phyloP scores from a whole-genome alignment of 1,140 invertebrate genomes.

The Heliconius hewitsoni region DNA sequence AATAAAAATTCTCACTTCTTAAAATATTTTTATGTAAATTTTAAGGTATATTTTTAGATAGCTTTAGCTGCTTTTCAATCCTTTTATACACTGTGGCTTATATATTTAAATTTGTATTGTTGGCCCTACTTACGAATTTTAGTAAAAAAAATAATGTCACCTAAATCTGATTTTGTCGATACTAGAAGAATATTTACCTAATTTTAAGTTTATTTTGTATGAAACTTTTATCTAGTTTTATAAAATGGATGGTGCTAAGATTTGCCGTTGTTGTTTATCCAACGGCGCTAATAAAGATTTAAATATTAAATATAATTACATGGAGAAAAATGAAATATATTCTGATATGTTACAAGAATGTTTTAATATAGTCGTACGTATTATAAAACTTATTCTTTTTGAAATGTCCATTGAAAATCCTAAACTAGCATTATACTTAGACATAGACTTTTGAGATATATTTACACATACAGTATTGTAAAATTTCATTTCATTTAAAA shows the following conservation, averaged over 20 bases:
- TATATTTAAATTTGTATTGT: neutral
- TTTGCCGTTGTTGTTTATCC: slow-evolving; percentile 66
- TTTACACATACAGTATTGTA: neutral
- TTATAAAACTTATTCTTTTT: slow-evolving; percentile 4
- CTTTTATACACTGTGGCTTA: neutral
- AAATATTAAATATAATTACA: slow-evolving; percentile 42
- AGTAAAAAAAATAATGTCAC: slow-evolving; percentile 8
- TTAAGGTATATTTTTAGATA: too few relatives aligned
- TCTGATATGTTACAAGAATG: slow-evolving; percentile 67
- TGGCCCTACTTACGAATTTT: neutral
- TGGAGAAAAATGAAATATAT: slow-evolving; percentile 63
- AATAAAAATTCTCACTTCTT: too few relatives aligned
- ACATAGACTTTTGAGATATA: neutral
- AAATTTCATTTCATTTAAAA: neutral
- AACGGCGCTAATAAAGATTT: slow-evolving; percentile 58
- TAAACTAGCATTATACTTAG: neutral
- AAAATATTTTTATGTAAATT: too few relatives aligned
- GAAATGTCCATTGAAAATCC: neutral
- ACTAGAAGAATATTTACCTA: neutral
- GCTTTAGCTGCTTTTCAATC: neutral
- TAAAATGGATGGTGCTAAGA: slow-evolving; percentile 49
- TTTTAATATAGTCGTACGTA: slow-evolving; percentile 67
- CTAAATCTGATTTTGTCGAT: neutral
- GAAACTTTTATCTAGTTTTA: slow-evolving; percentile 2
- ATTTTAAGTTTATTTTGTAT: neutral